These are phyloP conservation scores for Ophioderma brevispina DNA, from an alignment of 35 echinoderm and acorn worm species.

Conservation along the genomic window DNA sequence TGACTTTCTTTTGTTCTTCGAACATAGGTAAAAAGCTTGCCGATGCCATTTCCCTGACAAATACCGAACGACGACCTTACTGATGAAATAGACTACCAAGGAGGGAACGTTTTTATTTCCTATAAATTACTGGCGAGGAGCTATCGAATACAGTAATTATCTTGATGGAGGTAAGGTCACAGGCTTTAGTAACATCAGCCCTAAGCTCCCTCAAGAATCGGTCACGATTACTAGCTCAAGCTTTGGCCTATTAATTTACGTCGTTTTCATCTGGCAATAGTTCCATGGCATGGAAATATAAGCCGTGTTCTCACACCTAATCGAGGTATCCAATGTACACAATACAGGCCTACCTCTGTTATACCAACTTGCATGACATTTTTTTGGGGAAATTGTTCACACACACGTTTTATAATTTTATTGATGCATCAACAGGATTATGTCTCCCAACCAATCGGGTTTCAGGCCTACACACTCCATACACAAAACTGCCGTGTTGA, in stretches of 20 bases:
- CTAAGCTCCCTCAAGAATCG: not conserved
- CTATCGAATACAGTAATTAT: not conserved
- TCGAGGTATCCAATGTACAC: not conserved
- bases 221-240: not conserved
- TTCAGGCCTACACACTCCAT: conserved; percentile 31
- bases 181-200: not conserved
- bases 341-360: conserved; percentile 13
- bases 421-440: not conserved
- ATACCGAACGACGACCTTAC: no score
- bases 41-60: no score
- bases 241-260: not conserved
- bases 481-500: conserved; percentile 12
- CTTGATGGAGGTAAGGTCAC: not conserved
- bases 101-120: not conserved
- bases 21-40: no score
- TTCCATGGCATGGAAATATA: not conserved
- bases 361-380: not conserved
- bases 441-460: conserved; percentile 22
- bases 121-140: not conserved
- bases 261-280: not conserved
- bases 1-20: no score
- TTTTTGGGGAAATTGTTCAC: conserved; percentile 3
- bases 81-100: not conserved
- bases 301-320: not conserved
- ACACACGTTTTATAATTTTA: conserved; percentile 1